Evolutionary conservation across 1,140 invertebrate species (phyloP), one percentile per base, ranked within the genome.

Genomic region (Neodiprion pinetum): DNA sequence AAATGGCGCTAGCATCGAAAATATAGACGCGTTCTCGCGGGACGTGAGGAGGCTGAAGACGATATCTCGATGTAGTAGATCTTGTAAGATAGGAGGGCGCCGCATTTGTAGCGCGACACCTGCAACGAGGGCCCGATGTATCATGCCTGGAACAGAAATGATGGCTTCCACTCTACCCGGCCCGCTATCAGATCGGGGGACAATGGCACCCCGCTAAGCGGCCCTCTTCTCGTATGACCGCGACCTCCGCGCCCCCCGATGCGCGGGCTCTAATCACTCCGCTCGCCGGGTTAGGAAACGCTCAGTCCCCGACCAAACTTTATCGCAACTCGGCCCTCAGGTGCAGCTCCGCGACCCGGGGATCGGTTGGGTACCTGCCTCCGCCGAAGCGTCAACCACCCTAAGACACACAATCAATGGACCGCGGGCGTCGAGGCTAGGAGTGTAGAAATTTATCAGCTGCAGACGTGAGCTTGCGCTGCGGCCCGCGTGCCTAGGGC

Each of bases 101-200:
- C 11, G 53, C 53, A 61, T 61, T 61, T 61, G 53, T 61, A 61
- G 11, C 53, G 53, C 53, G 53, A 61, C 53, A 61, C 53, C 53
- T 61, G 53, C 53, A 61, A 61, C 53, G 11, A 17, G n/a, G 53
- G 11, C 53, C n/a, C 53, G 3, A 61, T 61, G 53, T 61, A 61
- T 61, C 53, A 61, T 61, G 53, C 53, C 53, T 61, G 53, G 53
- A 61, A 61, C n/a, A 61, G 53, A 61, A 61, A 61, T 61, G 53
- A 61, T 61, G 53, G 53, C 53, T 61, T 61, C 53, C 53, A 61
- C 53, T 61, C 11, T 61, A 61, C 53, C 53, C 53, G 53, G 7
- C n/a, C n/a, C 53, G 53, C 53, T 61, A 61, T 61, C 53, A 61
- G 53, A 61, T 61, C 53, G 53, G 53, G 53, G 53, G 53, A 61